These are phyloP conservation scores for Protonemura montana DNA, from an alignment of 2,888 invertebrate genomes.

Conservation along the genomic window DNA sequence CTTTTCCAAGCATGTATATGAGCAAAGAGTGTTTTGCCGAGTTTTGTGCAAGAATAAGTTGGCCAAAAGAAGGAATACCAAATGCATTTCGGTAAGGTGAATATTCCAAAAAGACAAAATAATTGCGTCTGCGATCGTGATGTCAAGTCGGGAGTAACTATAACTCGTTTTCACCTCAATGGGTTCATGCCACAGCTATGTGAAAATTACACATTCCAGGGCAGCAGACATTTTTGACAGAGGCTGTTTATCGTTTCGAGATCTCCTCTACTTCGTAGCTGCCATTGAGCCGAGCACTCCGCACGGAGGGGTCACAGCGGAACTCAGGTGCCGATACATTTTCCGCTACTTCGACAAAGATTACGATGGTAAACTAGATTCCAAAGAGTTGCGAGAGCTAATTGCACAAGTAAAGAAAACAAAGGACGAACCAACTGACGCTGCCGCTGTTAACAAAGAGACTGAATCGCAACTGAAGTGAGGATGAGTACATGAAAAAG, in stretches of 20 bases:
- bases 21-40: not conserved
- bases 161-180: too few species aligned
- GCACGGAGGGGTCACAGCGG: conserved; percentile 71
- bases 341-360: conserved; percentile 68
- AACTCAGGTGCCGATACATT: conserved; percentile 74
- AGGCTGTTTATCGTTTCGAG: conserved; percentile 65
- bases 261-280: conserved; percentile 69
- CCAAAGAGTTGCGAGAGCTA: conserved; percentile 67
- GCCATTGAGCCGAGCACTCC: conserved; percentile 71
- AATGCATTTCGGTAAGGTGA: conserved; percentile 24
- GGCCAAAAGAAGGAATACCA: conserved; percentile 19
- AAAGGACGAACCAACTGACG: conserved; percentile 64
- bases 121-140: too few species aligned
- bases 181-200: not conserved
- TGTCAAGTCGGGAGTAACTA: too few species aligned
- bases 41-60: not conserved
- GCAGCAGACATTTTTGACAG: conserved; percentile 65
- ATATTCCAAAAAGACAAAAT: not conserved
- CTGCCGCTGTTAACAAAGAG: conserved; percentile 65
- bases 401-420: conserved; percentile 64
- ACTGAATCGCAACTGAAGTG: conserved; percentile 56
- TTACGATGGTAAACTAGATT: conserved; percentile 63
- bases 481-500: conserved; percentile 16
- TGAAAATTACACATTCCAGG: conserved; percentile 54
- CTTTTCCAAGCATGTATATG: conserved; percentile 33